A percentile compares a stretch with the other conserved stretches of the same genome.
Evolutionary conservation across 2,797 vertebrate genomes (phyloP).

Genomic region (Coccyzus lansbergi): DNA sequence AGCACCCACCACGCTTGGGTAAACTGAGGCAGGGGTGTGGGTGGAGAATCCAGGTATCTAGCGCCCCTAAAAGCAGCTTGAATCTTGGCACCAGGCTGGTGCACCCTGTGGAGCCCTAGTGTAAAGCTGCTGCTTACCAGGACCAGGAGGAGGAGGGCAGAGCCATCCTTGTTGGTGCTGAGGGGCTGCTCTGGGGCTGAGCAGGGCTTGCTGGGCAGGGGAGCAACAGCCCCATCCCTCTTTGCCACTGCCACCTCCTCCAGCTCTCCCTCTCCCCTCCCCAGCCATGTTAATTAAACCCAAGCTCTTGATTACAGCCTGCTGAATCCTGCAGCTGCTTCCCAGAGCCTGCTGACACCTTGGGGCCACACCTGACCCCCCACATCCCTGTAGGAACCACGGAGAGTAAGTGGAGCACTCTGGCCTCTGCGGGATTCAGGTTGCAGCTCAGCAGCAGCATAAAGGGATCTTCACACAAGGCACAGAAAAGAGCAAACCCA

Average conservation of each 20-base stretch:
- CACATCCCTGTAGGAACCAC: not conserved
- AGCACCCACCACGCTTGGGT: not conserved
- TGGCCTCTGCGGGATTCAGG: not conserved
- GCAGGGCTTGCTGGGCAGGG: not conserved
- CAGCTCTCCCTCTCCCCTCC: not conserved
- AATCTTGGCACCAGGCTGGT: not conserved
- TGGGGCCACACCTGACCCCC: not conserved
- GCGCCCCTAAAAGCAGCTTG: not conserved
- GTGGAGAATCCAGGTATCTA: too few relatives aligned
- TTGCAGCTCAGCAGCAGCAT: accelerated
- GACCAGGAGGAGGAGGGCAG: not conserved
- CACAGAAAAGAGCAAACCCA: not conserved
- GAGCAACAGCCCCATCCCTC: not conserved
- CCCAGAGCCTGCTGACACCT: not conserved
- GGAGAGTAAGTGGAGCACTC: not conserved
- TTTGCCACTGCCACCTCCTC: not conserved
- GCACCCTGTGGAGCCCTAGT: not conserved
- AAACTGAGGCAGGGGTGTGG: not conserved
- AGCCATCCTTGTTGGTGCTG: not conserved
- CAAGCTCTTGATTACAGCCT: not conserved
- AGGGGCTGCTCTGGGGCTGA: not conserved
- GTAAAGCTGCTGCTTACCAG: accelerated
- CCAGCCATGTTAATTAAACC: slow-evolving; percentile 16
- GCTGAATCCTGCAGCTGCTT: not conserved
- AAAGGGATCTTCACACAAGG: not conserved